Conservation (phyloP, 2,888 invertebrate species). For the Acanthosepion pharaonis region DNA sequence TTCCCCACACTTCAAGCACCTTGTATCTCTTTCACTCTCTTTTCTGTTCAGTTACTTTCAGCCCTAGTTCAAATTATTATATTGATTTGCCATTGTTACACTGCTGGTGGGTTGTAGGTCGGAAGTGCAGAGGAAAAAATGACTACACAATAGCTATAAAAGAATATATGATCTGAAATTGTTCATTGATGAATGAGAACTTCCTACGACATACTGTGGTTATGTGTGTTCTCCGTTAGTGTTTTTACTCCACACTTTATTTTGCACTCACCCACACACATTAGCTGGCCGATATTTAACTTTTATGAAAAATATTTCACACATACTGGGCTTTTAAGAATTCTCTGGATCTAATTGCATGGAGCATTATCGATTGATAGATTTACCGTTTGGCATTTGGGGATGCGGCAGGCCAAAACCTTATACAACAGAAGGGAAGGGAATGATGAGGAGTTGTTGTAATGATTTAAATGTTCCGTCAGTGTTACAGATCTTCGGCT, state of each 20-base stretch:
- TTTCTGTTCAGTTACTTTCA: neutral
- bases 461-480: neutral
- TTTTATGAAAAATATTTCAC: neutral
- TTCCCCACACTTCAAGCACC: neutral
- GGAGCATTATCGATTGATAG: neutral
- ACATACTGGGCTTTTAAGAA: neutral
- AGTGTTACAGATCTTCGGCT: conserved; percentile 17
- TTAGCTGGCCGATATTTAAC: neutral
- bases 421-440: neutral
- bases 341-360: conserved; percentile 21
- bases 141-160: neutral
- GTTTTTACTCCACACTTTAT: neutral
- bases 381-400: neutral
- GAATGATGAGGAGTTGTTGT: neutral
- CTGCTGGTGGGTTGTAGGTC: conserved; percentile 33
- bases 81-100: conserved; percentile 34
- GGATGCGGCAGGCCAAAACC: conserved; percentile 1
- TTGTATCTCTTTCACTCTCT: conserved; percentile 34
- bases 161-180: neutral
- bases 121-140: conserved; percentile 22
- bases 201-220: conserved; percentile 24
- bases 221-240: neutral
- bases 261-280: neutral
- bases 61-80: conserved; percentile 35
- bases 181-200: neutral